phyloP scores from a whole-genome alignment of 2,113 vertebrate genomes.

The Mus pahari region DNA sequence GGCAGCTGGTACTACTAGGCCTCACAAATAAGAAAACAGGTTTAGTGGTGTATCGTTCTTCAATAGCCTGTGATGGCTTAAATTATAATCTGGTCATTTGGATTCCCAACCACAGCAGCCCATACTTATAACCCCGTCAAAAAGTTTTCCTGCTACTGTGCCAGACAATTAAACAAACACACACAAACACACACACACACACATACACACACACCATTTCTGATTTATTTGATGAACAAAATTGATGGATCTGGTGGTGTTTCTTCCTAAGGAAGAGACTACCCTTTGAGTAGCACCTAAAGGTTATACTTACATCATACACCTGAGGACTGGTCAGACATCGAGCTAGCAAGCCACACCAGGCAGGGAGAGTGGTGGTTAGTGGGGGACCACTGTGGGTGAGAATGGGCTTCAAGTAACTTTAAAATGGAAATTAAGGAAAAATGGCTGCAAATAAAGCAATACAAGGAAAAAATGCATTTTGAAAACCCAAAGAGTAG shows the following conservation, averaged over 20 bases:
- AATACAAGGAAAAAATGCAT: conserved; percentile 13
- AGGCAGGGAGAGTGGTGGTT: conserved; percentile 94
- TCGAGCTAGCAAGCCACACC: conserved; percentile 95
- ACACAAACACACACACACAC: neutral
- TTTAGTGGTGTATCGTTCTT: neutral
- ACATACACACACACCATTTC: neutral
- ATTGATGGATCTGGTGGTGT: neutral
- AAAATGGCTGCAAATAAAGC: conserved; percentile 71
- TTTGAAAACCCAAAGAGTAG: conserved; percentile 15
- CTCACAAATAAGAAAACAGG: conserved; percentile 7
- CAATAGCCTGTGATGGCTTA: neutral
- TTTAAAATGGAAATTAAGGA: conserved; percentile 89
- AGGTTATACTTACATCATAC: conserved; percentile 92
- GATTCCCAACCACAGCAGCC: neutral
- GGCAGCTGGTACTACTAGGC: neutral
- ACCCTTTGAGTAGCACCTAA: neutral
- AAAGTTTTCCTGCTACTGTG: conserved; percentile 13
- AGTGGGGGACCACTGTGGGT: conserved; percentile 97
- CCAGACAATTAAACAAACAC: neutral
- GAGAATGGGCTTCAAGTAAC: conserved; percentile 98
- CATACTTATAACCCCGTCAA: neutral
- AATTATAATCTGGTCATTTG: neutral
- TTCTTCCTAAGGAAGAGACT: neutral
- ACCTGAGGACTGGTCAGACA: conserved; percentile 97
- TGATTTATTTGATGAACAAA: neutral